phyloP scores from a whole-genome alignment of 2,888 invertebrate species.

The Tiphia femorata region DNA sequence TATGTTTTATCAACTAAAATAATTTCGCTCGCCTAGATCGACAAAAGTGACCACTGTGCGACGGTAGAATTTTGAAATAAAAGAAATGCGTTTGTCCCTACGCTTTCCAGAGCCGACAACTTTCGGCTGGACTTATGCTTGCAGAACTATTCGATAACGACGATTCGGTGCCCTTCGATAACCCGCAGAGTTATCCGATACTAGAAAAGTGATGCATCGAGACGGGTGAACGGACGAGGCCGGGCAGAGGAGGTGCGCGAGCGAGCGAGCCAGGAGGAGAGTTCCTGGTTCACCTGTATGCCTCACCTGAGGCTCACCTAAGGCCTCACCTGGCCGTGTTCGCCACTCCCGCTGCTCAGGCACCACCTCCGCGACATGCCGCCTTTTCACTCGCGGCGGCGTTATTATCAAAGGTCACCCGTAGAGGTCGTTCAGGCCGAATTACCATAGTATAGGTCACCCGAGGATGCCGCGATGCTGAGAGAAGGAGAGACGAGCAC shows the following conservation, averaged over 20 bases:
- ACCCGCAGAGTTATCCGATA: too few species aligned
- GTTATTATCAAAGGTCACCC: conserved; percentile 66
- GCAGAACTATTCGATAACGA: too few species aligned
- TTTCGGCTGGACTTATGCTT: too few species aligned
- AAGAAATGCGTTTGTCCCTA: too few species aligned
- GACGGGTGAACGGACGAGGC: conserved; percentile 25
- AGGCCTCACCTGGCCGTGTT: conserved; percentile 53
- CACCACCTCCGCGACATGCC: conserved; percentile 63
- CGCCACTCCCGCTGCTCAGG: conserved; percentile 59
- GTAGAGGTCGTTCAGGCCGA: conserved; percentile 57
- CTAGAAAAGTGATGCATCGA: conserved; percentile 6
- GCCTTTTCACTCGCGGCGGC: conserved; percentile 59
- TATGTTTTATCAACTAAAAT: too few species aligned
- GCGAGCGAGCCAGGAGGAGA: conserved; percentile 48
- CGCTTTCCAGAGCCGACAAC: too few species aligned
- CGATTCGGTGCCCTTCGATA: too few species aligned
- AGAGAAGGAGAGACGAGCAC: background rate
- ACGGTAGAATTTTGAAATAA: too few species aligned
- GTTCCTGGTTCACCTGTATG: conserved; percentile 64
- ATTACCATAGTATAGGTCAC: conserved; percentile 57
- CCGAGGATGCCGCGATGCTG: too few species aligned
- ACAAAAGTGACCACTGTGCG: too few species aligned
- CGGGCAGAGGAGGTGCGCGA: conserved; percentile 32
- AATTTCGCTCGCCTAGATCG: too few species aligned
- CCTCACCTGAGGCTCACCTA: conserved; percentile 46